A percentile compares a stretch with the other conserved stretches of the same genome.
These are phyloP conservation scores for Girardinus metallicus DNA, from an alignment of 2,797 vertebrate species.

Conservation along the genomic window DNA sequence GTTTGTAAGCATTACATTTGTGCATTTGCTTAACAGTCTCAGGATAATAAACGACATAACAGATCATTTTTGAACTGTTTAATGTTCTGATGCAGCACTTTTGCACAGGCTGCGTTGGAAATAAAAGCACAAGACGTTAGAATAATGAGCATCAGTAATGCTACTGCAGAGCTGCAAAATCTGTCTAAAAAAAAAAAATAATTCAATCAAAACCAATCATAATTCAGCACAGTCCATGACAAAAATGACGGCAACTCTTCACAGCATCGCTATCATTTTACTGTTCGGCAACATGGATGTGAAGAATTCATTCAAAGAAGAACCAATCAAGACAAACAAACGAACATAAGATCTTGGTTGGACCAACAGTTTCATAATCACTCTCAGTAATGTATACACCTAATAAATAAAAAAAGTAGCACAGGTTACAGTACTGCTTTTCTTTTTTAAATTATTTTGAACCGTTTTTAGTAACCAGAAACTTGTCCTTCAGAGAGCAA, in stretches of 20 bases:
- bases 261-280: not conserved
- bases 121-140: not conserved
- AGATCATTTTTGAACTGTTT: not conserved
- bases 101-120: not conserved
- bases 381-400: conserved; percentile 16
- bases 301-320: not conserved
- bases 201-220: not conserved
- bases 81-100: not conserved
- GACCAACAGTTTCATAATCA: conserved; percentile 16
- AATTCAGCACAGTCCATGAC: not conserved
- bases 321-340: not conserved
- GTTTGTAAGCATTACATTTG: not conserved
- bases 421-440: not conserved
- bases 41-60: not conserved
- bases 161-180: not conserved
- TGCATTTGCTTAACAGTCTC: not conserved
- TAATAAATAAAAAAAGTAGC: conserved; percentile 9
- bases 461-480: not conserved
- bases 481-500: conserved; percentile 20
- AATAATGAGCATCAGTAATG: not conserved
- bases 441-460: not conserved
- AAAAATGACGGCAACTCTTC: not conserved
- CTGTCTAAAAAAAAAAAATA: not conserved
- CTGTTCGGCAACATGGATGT: not conserved
- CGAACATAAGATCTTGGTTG: not conserved